These are phyloP conservation scores for Mustela nigripes DNA, from an alignment of 2,113 vertebrate species.

Conservation along the genomic window DNA sequence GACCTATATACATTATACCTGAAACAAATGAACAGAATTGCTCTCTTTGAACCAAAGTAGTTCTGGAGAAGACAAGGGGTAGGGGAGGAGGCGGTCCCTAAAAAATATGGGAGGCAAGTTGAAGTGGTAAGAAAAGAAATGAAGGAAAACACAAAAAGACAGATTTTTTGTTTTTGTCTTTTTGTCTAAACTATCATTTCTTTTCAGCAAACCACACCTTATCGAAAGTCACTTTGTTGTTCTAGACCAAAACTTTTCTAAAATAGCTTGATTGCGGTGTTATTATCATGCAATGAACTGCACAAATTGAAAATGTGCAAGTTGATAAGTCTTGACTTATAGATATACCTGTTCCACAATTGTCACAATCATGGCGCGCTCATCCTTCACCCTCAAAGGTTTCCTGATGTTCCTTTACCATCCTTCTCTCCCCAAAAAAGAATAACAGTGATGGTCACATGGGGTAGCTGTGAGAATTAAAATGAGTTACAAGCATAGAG, in stretches of 20 bases:
- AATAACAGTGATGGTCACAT: too few relatives aligned
- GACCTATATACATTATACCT: neutral
- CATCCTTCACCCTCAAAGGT: neutral
- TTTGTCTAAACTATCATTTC: neutral
- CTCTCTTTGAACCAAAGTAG: neutral
- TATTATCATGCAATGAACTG: neutral
- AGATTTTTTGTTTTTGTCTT: neutral
- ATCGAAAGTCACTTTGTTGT: neutral
- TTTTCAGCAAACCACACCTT: neutral
- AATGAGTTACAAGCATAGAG: neutral
- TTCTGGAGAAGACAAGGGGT: neutral
- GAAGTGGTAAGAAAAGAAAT: neutral
- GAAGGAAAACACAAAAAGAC: neutral
- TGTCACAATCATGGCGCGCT: neutral
- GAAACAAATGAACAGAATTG: neutral
- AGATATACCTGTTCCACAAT: neutral
- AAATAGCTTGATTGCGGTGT: neutral
- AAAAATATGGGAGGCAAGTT: neutral
- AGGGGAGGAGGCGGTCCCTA: neutral
- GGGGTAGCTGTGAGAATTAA: neutral
- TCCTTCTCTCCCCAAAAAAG: neutral
- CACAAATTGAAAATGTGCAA: neutral
- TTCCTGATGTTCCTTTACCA: neutral
- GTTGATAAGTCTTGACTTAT: neutral
- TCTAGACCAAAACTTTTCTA: neutral